These are phyloP conservation scores for Cataglyphis livida DNA, from an alignment of 2,888 invertebrate species.

Conservation along the genomic window DNA sequence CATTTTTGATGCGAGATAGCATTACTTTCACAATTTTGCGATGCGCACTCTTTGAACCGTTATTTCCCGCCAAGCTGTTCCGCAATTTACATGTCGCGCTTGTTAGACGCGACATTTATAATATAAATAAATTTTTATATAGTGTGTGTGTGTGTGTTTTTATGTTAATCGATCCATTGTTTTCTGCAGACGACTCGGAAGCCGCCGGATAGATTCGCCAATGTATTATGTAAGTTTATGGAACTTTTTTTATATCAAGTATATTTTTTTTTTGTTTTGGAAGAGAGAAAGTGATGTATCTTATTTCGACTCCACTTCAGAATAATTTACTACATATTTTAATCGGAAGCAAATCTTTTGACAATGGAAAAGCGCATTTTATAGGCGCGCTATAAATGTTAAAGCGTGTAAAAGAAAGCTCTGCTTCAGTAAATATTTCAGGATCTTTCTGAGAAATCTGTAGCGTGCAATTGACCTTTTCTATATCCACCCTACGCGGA, in stretches of 20 bases:
- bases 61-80: neutral
- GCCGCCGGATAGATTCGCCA: neutral
- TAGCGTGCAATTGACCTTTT: constrained; percentile 12
- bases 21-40: neutral
- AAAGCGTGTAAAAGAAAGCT: neutral
- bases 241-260: neutral
- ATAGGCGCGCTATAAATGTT: neutral
- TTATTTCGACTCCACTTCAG: neutral
- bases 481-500: constrained; percentile 9
- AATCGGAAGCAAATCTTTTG: neutral
- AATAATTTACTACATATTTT: neutral
- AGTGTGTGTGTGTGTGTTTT: too few relatives aligned
- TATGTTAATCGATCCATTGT: neutral
- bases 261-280: too few relatives aligned
- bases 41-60: neutral
- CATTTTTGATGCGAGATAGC: neutral
- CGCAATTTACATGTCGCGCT: neutral
- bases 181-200: neutral
- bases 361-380: neutral
- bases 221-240: neutral
- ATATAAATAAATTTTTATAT: neutral
- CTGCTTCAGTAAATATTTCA: neutral
- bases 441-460: constrained; percentile 22
- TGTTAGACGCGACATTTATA: neutral
- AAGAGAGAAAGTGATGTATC: neutral